phyloP scores from a whole-genome alignment of 1,140 invertebrate genomes.

The Nomia melanderi region DNA sequence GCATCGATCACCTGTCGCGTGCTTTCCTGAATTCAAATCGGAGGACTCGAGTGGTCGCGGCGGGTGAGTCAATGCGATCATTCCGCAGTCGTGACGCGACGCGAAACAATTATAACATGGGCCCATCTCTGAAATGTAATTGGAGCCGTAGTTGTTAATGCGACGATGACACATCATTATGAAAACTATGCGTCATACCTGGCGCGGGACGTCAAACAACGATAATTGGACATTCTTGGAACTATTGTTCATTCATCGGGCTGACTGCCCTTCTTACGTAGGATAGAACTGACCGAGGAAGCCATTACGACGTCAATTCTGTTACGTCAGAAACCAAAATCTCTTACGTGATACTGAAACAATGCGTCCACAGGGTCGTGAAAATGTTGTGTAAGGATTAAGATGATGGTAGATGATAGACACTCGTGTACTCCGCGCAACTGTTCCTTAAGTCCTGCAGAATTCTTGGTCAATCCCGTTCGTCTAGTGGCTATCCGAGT shows the following conservation, averaged over 20 bases:
- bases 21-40: background rate
- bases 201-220: background rate
- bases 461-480: too few species aligned
- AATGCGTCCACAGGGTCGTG: too few species aligned
- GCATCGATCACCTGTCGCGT: background rate
- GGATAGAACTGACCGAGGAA: background rate
- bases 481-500: too few species aligned
- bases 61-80: conserved; percentile 24
- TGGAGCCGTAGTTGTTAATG: background rate
- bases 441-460: too few species aligned
- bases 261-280: background rate
- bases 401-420: too few species aligned
- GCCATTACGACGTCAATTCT: background rate
- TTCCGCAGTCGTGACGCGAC: conserved; percentile 27
- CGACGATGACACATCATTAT: conserved; percentile 23
- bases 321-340: too few species aligned
- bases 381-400: too few species aligned
- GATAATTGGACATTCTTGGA: conserved; percentile 14
- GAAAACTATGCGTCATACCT: conserved; percentile 25
- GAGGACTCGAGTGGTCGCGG: background rate
- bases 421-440: too few species aligned
- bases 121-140: conserved; percentile 9
- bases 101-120: conserved; percentile 22
- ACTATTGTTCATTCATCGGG: conserved; percentile 20
- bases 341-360: too few species aligned